Evolutionary conservation across 2,113 vertebrate species (phyloP), one percentile per base, ranked within the genome.

Genomic region (Limanda limanda): DNA sequence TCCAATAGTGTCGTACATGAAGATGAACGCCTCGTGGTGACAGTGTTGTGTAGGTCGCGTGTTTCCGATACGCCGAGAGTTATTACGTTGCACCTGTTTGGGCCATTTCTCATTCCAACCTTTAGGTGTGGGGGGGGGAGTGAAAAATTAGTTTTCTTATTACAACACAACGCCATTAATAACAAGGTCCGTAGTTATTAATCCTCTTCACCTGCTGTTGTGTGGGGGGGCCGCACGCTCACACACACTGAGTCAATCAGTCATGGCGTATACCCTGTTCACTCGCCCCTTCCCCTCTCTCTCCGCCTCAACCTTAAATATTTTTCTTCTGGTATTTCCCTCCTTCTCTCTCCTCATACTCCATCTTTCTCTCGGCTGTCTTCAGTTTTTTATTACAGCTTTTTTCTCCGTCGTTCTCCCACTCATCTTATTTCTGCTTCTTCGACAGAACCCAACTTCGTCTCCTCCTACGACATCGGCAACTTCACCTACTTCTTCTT

Each of bases 401-500:
- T 74, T 54, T 66, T 54, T 48, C 23, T 40, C 11, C 42, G 40
- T 73, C 27, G 24, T 37, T 18, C 21, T 73, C 66, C 24, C 31
- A 0, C 76, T 83, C 2, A 64, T 40, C 20, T 40, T 71, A 20
- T 76, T 60, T 47, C 42, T 14, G 21, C 24, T 67, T 14, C 58
- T 58, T 35, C 65, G 5, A 71, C 93, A 99, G 97, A 99, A 74
- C 98, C 97, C 20, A 99, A 98, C 94, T 99, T 99, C 35, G 97
- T 99, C 65, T 98, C 97, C 0, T 98, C 97, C 18, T 99, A 99
- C 0, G 97, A 98, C 78, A 98, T 98, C 5, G 96, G 96, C 45
- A 98, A 98, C 76, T 99, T 99, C 87, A 98, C 96, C 40, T 99
- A 98, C 90, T 99, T 98, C 92, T 99, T 99, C 88, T 99, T 99